phyloP scores from a whole-genome alignment of 2,888 invertebrate genomes.

The Elysia crispata region DNA sequence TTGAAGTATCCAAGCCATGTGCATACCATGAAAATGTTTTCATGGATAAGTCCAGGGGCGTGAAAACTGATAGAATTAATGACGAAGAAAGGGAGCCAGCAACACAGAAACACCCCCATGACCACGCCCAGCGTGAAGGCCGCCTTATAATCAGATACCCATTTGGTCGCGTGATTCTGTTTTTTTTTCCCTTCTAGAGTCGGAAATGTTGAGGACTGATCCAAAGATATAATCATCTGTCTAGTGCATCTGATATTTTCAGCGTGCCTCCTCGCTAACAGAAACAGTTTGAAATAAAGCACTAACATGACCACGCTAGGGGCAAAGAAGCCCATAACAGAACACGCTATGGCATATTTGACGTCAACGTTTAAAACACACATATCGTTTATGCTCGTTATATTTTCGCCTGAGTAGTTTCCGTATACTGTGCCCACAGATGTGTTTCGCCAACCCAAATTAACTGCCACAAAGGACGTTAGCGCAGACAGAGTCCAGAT shows the following conservation, averaged over 20 bases:
- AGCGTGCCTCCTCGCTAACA: conserved; percentile 98
- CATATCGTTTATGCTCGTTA: conserved; percentile 42
- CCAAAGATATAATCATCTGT: background rate
- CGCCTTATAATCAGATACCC: conserved; percentile 95
- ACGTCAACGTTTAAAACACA: conserved; percentile 97
- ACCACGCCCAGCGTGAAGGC: conserved; percentile 98
- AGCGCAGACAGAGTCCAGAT: conserved; percentile 96
- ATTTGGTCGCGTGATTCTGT: conserved; percentile 58
- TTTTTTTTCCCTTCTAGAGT: conserved; percentile 54
- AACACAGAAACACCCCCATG: conserved; percentile 97
- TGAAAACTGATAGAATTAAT: conserved; percentile 97
- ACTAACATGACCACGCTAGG: conserved; percentile 99
- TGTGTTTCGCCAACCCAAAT: conserved; percentile 56
- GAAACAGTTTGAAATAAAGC: conserved; percentile 93
- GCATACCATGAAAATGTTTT: conserved; percentile 87
- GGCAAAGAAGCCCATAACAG: conserved; percentile 97
- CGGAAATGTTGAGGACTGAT: background rate
- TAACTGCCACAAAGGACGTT: conserved; percentile 96
- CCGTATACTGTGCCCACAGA: background rate
- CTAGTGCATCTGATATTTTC: conserved; percentile 86
- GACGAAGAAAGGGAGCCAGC: conserved; percentile 99
- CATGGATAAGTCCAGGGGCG: conserved; percentile 96
- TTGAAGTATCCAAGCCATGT: conserved; percentile 99
- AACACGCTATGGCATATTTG: conserved; percentile 96
- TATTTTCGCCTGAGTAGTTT: background rate